Percentiles rank a stretch among this genome's conserved stretches.
phyloP scores from a whole-genome alignment of 2,888 invertebrate species.

The Melinaea menophilus region DNA sequence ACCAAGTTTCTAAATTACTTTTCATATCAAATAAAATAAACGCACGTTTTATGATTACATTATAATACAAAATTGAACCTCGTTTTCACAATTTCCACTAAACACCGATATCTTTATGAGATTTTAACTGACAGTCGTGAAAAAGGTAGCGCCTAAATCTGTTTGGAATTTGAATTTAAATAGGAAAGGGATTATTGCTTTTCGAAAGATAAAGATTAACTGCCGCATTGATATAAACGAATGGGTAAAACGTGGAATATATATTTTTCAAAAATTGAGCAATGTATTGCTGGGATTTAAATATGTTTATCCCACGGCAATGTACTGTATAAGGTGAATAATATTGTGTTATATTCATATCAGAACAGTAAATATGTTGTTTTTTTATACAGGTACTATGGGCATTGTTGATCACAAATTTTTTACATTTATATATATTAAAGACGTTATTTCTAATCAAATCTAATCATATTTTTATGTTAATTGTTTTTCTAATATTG shows the following conservation, averaged over 20 bases:
- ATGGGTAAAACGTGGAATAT: conserved; percentile 14
- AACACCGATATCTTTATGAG: conserved; percentile 27
- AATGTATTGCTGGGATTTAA: conserved; percentile 1
- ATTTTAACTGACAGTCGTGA: conserved; percentile 33
- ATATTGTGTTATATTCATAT: too few relatives aligned
- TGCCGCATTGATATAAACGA: conserved; percentile 24
- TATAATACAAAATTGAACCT: conserved; percentile 13
- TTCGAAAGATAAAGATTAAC: conserved; percentile 27
- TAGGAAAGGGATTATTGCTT: conserved; percentile 28
- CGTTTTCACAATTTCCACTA: conserved; percentile 21
- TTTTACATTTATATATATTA: too few relatives aligned
- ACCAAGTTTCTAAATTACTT: background rate
- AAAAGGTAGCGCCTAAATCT: conserved; percentile 32
- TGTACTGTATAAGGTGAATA: too few relatives aligned
- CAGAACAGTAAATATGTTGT: too few relatives aligned
- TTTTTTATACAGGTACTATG: too few relatives aligned
- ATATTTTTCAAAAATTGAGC: conserved; percentile 4
- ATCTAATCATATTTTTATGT: too few relatives aligned
- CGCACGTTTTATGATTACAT: background rate
- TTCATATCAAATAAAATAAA: background rate
- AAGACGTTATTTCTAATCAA: too few relatives aligned
- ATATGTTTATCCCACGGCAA: too few relatives aligned
- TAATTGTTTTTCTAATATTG: too few relatives aligned
- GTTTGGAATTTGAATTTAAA: conserved; percentile 35
- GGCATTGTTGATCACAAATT: too few relatives aligned